Conservation (phyloP, 2,888 invertebrate species). For the Halocaridina rubra region DNA sequence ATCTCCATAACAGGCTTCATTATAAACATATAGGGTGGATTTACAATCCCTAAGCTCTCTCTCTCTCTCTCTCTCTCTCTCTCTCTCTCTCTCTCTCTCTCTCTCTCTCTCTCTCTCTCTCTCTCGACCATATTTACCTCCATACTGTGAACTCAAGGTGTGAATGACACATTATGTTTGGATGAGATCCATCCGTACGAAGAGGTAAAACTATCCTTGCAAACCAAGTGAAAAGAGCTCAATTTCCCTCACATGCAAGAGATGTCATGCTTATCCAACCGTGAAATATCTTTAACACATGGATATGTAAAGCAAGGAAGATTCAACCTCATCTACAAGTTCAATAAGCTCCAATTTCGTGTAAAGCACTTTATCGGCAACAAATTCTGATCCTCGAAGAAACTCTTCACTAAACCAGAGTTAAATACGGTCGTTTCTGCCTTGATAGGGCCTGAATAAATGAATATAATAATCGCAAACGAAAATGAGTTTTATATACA, state of each 20-base stretch:
- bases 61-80: slow-evolving; percentile 15
- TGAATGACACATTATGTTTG: slow-evolving; percentile 11
- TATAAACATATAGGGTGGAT: not conserved
- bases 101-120: slow-evolving; percentile 5
- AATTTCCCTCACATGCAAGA: not conserved
- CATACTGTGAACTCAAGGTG: not conserved
- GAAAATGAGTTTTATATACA: not conserved
- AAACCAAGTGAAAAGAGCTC: not conserved
- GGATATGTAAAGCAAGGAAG: not conserved
- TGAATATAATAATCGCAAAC: no score
- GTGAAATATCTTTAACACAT: slow-evolving; percentile 14
- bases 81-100: not conserved
- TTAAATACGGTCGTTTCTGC: no score
- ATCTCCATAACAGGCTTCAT: not conserved
- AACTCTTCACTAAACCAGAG: no score
- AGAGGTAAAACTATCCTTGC: not conserved
- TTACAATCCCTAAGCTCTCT: not conserved
- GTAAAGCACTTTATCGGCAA: no score
- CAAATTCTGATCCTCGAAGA: no score
- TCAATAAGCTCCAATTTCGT: no score
- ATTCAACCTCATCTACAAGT: no score
- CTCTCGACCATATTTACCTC: not conserved
- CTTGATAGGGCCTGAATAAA: no score
- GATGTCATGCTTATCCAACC: slow-evolving; percentile 12
- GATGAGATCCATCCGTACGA: not conserved